Evolutionary conservation across 2,113 vertebrate species (phyloP).

Genomic region (Channa argus): DNA sequence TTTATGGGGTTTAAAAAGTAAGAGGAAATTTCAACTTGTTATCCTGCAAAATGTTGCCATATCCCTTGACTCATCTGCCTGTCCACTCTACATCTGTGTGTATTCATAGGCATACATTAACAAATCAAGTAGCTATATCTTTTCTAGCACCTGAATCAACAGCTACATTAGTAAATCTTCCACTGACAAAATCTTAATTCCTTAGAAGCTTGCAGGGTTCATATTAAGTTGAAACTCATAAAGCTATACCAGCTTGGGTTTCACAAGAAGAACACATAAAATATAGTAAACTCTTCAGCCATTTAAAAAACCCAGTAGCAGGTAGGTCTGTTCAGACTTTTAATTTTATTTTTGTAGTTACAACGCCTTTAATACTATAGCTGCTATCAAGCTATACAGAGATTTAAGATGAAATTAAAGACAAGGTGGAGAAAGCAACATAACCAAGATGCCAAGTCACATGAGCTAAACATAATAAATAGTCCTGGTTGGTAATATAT

Average conservation of each 20-base stretch:
- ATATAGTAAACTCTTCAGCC: constrained; percentile 3
- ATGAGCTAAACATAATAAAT: neutral
- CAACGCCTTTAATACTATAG: neutral
- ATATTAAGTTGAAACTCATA: constrained; percentile 49
- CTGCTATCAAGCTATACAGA: neutral
- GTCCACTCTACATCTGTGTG: no score
- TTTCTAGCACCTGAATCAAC: constrained; percentile 62
- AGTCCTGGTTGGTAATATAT: neutral
- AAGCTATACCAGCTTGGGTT: constrained; percentile 7
- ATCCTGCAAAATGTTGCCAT: constrained; percentile 23
- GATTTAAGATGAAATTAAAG: neutral
- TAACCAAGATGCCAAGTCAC: neutral
- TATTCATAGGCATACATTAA: constrained; percentile 4
- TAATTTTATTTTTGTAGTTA: neutral
- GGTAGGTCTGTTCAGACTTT: constrained; percentile 5
- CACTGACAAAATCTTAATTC: constrained; percentile 31
- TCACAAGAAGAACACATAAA: constrained; percentile 15
- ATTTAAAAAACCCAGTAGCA: constrained; percentile 4
- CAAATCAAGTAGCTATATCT: neutral
- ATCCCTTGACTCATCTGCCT: no score
- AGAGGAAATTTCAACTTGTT: neutral
- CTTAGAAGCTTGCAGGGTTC: constrained; percentile 50
- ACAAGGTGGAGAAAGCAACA: neutral
- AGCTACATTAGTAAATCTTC: constrained; percentile 48
- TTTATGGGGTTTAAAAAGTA: neutral